phyloP scores from a whole-genome alignment of 2,888 invertebrate genomes.

The Clivina fossor region DNA sequence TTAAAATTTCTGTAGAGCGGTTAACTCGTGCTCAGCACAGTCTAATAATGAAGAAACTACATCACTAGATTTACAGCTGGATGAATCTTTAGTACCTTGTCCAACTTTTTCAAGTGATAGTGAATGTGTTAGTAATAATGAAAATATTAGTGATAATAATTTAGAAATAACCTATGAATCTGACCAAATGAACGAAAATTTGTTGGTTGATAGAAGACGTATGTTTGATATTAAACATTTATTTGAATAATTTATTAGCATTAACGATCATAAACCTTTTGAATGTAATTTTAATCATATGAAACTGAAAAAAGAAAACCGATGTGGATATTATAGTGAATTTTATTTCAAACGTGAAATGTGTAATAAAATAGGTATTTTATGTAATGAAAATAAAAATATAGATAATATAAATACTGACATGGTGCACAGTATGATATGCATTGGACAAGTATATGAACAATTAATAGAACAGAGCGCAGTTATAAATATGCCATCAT shows the following conservation, averaged over 20 bases:
- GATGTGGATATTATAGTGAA: background rate
- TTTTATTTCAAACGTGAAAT: constrained; percentile 1
- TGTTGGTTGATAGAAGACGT: background rate
- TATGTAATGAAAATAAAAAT: background rate
- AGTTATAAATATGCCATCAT: background rate
- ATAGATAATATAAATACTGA: background rate
- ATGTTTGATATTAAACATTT: constrained; percentile 5
- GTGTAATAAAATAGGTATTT: background rate
- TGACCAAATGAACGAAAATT: background rate
- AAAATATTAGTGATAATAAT: background rate
- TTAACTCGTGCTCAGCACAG: constrained; percentile 36
- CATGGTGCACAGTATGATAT: constrained; percentile 2
- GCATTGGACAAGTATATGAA: constrained; percentile 2
- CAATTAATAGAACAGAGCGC: background rate
- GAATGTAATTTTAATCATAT: background rate
- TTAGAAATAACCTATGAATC: too few relatives aligned
- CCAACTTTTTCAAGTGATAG: background rate
- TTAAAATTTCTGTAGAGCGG: constrained; percentile 34
- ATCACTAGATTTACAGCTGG: too few relatives aligned
- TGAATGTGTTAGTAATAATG: background rate
- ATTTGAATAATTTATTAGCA: background rate
- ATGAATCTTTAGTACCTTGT: background rate
- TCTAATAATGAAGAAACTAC: too few relatives aligned
- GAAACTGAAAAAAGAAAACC: background rate
- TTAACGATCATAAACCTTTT: constrained; percentile 1